Evolutionary conservation across 2,113 vertebrate species (phyloP), one percentile per base, ranked within the genome.

Genomic region (Vulpes lagopus): DNA sequence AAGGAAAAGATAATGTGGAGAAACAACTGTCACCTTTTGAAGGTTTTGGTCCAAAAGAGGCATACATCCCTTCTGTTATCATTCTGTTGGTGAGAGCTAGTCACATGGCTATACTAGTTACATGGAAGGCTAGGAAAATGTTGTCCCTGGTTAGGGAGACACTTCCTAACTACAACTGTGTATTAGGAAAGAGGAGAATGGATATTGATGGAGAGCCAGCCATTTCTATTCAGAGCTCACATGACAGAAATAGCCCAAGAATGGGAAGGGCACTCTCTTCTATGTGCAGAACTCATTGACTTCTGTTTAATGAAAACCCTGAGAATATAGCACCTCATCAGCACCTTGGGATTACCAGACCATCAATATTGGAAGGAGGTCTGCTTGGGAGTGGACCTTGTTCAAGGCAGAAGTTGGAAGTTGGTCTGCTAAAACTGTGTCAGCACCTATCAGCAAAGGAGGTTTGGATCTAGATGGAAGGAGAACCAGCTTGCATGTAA

Each of bases 261-360:
- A 23, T 38, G 30, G 65, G 17, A 80, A 35, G 25, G 12, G 25
- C 9, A 1, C 60, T 93, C 38, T 80, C 38, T 43, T 86, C 15
- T 43, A 53, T 5, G 7, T 19, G 11, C 1, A 17, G 30, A 43
- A 22, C 0, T 2, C 0, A 65, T 35, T 73, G 35, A 35, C 25
- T 60, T 85, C 25, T 74, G 8, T 73, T 57, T 53, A 88, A 53
- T 2, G 20, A 69, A 35, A 38, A 83, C 35, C 25, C 23, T 53
- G 76, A 82, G 90, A 81, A 23, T 27, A 53, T 2, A 86, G 64
- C 8, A 11, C 8, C 25, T 57, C 32, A 4, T 86, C 19, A 32
- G 57, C 23, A 51, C 6, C 30, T 51, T 2, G 16, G n/a, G 22
- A 5, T 53, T 64, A 22, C 2, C 25, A 30, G 55, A 49, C 55